Conservation (phyloP, 2,888 invertebrate species). For the Nycteola revayana region DNA sequence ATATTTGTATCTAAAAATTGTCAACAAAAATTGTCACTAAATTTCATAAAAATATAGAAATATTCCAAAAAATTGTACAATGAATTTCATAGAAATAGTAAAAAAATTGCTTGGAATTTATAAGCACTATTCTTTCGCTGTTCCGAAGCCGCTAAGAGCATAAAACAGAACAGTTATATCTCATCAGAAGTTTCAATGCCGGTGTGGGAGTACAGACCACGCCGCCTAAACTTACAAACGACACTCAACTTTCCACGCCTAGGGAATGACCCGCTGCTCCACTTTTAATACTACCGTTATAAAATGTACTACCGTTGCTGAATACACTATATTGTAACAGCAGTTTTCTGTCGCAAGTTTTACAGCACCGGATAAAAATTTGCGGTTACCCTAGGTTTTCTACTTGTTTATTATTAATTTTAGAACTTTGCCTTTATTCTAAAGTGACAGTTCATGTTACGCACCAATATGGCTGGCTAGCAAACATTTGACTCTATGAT, state of each 20-base stretch:
- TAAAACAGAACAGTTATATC: constrained; percentile 52
- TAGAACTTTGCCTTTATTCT: too few species aligned
- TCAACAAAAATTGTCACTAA: too few species aligned
- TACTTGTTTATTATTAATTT: too few species aligned
- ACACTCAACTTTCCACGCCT: constrained; percentile 36
- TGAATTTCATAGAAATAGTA: constrained; percentile 3
- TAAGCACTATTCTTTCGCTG: constrained; percentile 22
- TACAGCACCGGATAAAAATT: too few species aligned
- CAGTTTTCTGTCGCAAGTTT: constrained; percentile 10
- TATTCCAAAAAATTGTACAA: too few species aligned
- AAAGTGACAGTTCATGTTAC: too few species aligned
- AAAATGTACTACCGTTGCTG: constrained; percentile 15
- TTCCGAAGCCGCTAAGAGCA: constrained; percentile 38
- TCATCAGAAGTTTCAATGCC: constrained; percentile 58
- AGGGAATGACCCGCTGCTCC: constrained; percentile 32
- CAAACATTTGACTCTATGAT: too few species aligned
- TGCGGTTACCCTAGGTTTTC: too few species aligned
- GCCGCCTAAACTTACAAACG: constrained; percentile 50
- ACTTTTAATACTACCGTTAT: constrained; percentile 28
- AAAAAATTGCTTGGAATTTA: constrained; percentile 12
- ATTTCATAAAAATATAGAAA: too few species aligned
- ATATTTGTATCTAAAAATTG: too few species aligned
- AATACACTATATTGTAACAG: background rate
- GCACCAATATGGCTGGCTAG: too few species aligned
- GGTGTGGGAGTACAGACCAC: constrained; percentile 36